Percentiles rank a stretch among this genome's conserved stretches.
phyloP scores from a whole-genome alignment of 2,113 vertebrate genomes.

The Alosa alosa region DNA sequence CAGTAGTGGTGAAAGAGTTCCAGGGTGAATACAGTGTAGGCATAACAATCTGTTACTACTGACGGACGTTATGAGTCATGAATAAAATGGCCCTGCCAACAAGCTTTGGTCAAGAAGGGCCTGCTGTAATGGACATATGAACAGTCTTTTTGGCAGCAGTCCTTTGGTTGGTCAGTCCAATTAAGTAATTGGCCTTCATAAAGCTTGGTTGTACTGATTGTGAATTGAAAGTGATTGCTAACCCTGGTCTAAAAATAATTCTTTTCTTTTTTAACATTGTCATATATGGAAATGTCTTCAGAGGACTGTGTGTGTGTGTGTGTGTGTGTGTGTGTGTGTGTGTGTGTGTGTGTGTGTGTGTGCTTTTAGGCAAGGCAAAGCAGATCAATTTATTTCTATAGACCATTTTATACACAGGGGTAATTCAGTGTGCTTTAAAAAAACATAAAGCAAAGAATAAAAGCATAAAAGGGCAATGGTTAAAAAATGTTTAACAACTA shows the following conservation, averaged over 20 bases:
- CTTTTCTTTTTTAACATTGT: neutral
- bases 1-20: too few species aligned
- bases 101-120: neutral
- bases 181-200: neutral
- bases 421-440: too few species aligned
- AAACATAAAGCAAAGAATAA: neutral
- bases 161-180: neutral
- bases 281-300: neutral
- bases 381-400: too few species aligned
- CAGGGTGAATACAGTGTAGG: neutral
- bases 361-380: neutral
- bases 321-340: conserved; percentile 13
- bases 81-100: neutral
- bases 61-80: neutral
- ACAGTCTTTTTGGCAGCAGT: neutral
- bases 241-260: neutral
- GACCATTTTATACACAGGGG: too few species aligned
- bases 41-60: neutral
- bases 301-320: neutral
- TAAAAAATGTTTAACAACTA: neutral
- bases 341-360: conserved; percentile 16
- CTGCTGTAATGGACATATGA: neutral
- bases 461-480: neutral
- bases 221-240: conserved; percentile 7
- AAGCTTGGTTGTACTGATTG: neutral